Evolutionary conservation across 92 coral and sea anemone species (phyloP).

Genomic region (Zoanthus sociatus): DNA sequence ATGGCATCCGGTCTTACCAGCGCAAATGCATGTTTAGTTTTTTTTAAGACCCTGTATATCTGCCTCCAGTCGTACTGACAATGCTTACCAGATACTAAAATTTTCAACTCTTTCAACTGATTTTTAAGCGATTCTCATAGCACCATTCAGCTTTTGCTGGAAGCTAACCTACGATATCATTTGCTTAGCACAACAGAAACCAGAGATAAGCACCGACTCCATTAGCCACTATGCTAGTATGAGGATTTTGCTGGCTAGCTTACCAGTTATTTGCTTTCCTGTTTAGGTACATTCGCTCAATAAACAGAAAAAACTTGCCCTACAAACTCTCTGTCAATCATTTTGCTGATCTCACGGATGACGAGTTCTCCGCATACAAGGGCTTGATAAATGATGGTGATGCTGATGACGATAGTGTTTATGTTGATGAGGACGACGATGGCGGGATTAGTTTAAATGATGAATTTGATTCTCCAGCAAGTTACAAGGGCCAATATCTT

Average conservation of each 20-base stretch:
- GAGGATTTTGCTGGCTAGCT: neutral
- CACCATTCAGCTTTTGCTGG: too few relatives aligned
- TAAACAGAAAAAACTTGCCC: slow-evolving; percentile 73
- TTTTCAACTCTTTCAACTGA: too few relatives aligned
- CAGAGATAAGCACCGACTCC: too few relatives aligned
- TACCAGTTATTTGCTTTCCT: neutral
- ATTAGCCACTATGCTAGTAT: too few relatives aligned
- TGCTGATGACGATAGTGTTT: slow-evolving; percentile 49
- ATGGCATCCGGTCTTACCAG: too few relatives aligned
- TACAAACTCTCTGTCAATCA: slow-evolving; percentile 79
- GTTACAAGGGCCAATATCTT: neutral
- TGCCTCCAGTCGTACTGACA: too few relatives aligned
- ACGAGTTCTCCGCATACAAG: slow-evolving; percentile 77
- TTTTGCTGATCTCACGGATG: slow-evolving; percentile 93
- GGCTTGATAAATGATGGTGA: slow-evolving; percentile 80
- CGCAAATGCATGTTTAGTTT: too few relatives aligned
- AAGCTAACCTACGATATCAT: too few relatives aligned
- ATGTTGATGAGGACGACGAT: slow-evolving; percentile 25
- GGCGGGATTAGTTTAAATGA: slow-evolving; percentile 8
- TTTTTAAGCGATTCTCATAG: too few relatives aligned
- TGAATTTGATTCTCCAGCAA: slow-evolving; percentile 13
- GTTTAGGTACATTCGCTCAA: slow-evolving; percentile 84
- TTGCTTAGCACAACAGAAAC: too few relatives aligned
- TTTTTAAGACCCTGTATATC: too few relatives aligned
- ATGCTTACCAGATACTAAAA: too few relatives aligned